A percentile compares a stretch with the other conserved stretches of the same genome.
These are phyloP conservation scores for Chondrilla cf. caribensis DNA, from an alignment of 37 sponge, comb jelly and placozoan species.

Conservation along the genomic window DNA sequence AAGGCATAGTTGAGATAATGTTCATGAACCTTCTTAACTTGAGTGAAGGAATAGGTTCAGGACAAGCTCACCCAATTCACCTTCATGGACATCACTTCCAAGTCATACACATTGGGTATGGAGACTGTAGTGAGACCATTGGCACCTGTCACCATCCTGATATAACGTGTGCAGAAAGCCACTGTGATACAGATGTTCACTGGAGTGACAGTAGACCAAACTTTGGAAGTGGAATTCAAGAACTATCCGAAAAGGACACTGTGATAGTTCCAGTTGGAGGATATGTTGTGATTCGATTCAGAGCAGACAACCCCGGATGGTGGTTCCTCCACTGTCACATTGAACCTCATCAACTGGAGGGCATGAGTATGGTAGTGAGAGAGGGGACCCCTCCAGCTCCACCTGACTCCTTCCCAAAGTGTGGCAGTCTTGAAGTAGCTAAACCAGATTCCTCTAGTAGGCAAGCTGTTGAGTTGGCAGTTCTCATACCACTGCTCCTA, in stretches of 20 bases:
- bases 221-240: too few relatives aligned
- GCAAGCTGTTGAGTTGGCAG: too few relatives aligned
- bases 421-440: neutral
- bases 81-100: conserved; percentile 72
- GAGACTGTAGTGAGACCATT: conserved; percentile 11
- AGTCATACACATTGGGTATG: conserved; percentile 60
- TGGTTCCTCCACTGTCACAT: conserved; percentile 21
- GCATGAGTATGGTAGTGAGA: neutral
- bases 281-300: conserved; percentile 1
- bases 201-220: neutral
- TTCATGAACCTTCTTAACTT: neutral
- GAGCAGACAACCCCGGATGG: neutral
- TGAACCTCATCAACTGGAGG: neutral
- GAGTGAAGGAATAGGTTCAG: neutral
- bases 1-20: neutral
- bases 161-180: neutral
- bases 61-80: conserved; percentile 61
- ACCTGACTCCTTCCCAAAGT: neutral
- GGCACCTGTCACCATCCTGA: neutral
- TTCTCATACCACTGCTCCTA: too few relatives aligned
- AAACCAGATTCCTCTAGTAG: too few relatives aligned
- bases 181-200: neutral
- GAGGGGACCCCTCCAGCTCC: neutral
- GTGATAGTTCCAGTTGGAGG: conserved; percentile 10
- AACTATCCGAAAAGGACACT: conserved; percentile 7